Evolutionary conservation across 1,140 invertebrate species (phyloP).

Genomic region (Agrilus planipennis): DNA sequence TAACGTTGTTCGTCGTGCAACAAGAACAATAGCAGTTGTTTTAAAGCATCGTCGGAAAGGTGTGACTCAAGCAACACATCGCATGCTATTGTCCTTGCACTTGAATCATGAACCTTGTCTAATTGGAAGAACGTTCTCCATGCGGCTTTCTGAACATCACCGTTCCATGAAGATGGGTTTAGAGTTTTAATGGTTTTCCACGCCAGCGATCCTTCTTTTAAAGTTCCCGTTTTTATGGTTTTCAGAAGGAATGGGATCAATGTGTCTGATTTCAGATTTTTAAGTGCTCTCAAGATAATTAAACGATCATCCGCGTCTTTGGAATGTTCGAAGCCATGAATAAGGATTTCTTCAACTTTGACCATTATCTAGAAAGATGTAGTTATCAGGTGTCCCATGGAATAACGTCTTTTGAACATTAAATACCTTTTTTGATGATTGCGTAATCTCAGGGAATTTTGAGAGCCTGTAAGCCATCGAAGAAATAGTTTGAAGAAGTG

Average conservation of each 20-base stretch:
- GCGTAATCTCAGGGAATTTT: too few relatives aligned
- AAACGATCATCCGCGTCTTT: conserved; percentile 43
- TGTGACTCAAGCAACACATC: conserved; percentile 56
- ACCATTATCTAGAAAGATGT: neutral
- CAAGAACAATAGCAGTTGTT: conserved; percentile 43
- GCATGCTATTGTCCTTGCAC: conserved; percentile 54
- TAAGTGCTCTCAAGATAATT: conserved; percentile 52
- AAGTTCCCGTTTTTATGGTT: conserved; percentile 34
- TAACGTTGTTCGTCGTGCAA: conserved; percentile 40
- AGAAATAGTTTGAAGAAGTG: conserved; percentile 48
- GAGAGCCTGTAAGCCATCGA: conserved; percentile 43
- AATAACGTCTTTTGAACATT: too few relatives aligned
- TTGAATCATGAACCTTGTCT: conserved; percentile 51
- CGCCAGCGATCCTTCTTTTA: conserved; percentile 45
- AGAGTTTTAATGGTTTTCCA: conserved; percentile 52
- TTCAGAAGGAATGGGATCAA: conserved; percentile 47
- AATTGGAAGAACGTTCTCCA: conserved; percentile 52
- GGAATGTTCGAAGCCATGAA: conserved; percentile 41
- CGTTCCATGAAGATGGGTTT: conserved; percentile 35
- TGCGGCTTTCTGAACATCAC: conserved; percentile 38
- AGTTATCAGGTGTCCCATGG: too few relatives aligned
- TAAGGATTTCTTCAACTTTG: conserved; percentile 36
- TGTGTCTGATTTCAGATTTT: conserved; percentile 47
- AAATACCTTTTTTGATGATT: too few relatives aligned
- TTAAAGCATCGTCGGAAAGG: conserved; percentile 40